phyloP scores from a whole-genome alignment of 1,140 invertebrate genomes.

The Belonocnema kinseyi region DNA sequence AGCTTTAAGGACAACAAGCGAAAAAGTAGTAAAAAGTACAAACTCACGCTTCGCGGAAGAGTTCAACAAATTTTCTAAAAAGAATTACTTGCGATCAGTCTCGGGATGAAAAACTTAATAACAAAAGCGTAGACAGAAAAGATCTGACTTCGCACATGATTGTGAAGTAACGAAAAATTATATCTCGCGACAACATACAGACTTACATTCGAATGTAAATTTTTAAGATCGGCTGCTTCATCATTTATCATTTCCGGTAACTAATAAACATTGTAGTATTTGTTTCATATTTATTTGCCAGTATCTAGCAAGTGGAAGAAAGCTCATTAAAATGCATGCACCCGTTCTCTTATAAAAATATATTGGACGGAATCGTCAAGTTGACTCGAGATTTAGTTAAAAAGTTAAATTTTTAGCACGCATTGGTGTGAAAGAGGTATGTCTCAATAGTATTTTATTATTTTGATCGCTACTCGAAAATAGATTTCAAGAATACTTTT shows the following conservation, averaged over 20 bases:
- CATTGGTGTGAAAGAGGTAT: slow-evolving; percentile 28
- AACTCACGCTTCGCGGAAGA: too few relatives aligned
- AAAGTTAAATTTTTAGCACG: slow-evolving; percentile 22
- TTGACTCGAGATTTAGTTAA: slow-evolving; percentile 23
- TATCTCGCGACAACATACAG: slow-evolving; percentile 6
- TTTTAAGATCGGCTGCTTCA: background rate
- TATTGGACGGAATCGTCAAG: slow-evolving; percentile 66
- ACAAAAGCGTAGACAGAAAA: background rate
- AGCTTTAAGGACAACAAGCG: background rate
- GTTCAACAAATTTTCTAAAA: background rate
- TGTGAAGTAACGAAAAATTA: slow-evolving; percentile 10
- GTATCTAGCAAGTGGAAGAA: slow-evolving; percentile 21
- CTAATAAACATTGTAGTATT: background rate
- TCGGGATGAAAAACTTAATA: slow-evolving; percentile 27
- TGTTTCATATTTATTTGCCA: slow-evolving; percentile 17
- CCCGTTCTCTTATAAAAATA: slow-evolving; percentile 66
- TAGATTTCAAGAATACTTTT: background rate
- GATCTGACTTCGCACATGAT: background rate
- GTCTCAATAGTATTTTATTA: background rate
- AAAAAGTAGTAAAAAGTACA: slow-evolving; percentile 8
- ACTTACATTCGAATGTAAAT: background rate
- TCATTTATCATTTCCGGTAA: slow-evolving; percentile 3
- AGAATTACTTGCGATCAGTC: slow-evolving; percentile 23
- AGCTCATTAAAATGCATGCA: slow-evolving; percentile 27
- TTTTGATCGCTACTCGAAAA: background rate